Percentiles rank a stretch among this genome's conserved stretches.
Conservation (phyloP, 2,113 vertebrate genomes). For the Cephalopterus ornatus region DNA sequence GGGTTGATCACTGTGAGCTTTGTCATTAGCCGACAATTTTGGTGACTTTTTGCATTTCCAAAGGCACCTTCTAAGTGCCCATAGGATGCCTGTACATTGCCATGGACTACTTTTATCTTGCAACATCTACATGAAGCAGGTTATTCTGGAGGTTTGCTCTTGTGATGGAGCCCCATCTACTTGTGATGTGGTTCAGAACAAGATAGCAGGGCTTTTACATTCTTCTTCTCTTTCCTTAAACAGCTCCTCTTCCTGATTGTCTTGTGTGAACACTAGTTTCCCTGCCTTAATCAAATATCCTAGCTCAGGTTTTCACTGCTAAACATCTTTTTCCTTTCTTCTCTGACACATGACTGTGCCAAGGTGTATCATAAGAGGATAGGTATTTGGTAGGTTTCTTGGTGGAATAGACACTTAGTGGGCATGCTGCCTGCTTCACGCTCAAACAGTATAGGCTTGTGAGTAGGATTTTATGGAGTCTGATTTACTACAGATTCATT, state of each 20-base stretch:
- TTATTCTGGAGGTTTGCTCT: not conserved
- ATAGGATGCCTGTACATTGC: not conserved
- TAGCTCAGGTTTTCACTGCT: not conserved
- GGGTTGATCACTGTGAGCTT: not conserved
- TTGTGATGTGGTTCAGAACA: not conserved
- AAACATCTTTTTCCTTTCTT: not conserved
- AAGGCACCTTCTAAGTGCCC: not conserved
- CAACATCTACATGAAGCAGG: not conserved
- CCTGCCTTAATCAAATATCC: not conserved
- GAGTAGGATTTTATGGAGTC: not conserved
- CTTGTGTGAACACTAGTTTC: not conserved
- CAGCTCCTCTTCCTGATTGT: not conserved
- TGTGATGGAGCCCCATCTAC: fast-evolving
- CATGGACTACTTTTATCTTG: not conserved
- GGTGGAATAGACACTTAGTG: not conserved
- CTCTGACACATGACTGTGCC: not conserved
- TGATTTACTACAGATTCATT: not conserved
- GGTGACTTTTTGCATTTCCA: not conserved
- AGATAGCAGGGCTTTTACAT: not conserved
- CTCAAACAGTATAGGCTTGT: not conserved
- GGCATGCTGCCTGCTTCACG: not conserved
- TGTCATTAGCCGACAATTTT: not conserved
- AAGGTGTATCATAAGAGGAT: not conserved
- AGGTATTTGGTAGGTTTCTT: not conserved
- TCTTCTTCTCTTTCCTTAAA: not conserved